These are phyloP conservation scores for Phenacoccus solenopsis DNA, from an alignment of 1,140 invertebrate genomes.

Conservation along the genomic window DNA sequence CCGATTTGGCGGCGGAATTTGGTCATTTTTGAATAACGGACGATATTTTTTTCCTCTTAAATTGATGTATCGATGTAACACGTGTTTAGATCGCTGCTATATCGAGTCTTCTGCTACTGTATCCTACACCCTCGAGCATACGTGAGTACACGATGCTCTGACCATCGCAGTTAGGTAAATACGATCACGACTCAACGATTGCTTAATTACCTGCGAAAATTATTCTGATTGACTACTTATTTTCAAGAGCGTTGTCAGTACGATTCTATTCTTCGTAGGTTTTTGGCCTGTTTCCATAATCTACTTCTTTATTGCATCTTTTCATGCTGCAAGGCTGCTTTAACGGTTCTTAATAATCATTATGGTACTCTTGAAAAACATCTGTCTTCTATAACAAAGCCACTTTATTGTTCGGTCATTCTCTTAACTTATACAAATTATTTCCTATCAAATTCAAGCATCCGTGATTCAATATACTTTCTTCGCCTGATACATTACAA, in stretches of 20 bases:
- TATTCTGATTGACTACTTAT: not conserved
- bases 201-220: constrained; percentile 1
- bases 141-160: not conserved
- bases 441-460: constrained; percentile 2
- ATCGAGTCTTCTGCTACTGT: no score
- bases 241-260: not conserved
- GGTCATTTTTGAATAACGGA: not conserved
- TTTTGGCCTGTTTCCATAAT: constrained; percentile 1
- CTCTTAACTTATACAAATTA: not conserved
- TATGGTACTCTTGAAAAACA: not conserved
- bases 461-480: constrained; percentile 2
- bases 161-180: no score
- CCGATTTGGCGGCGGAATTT: not conserved
- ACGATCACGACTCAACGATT: not conserved
- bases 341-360: constrained; percentile 3
- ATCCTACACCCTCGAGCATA: not conserved
- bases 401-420: not conserved
- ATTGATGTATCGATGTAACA: not conserved
- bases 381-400: not conserved
- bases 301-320: not conserved
- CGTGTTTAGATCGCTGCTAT: not conserved
- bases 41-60: no score
- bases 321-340: constrained; percentile 1
- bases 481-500: not conserved
- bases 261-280: not conserved